Percentiles rank a stretch among this genome's conserved stretches.
Conservation (phyloP, 2,888 invertebrate species). For the Epinotia brunnichana region DNA sequence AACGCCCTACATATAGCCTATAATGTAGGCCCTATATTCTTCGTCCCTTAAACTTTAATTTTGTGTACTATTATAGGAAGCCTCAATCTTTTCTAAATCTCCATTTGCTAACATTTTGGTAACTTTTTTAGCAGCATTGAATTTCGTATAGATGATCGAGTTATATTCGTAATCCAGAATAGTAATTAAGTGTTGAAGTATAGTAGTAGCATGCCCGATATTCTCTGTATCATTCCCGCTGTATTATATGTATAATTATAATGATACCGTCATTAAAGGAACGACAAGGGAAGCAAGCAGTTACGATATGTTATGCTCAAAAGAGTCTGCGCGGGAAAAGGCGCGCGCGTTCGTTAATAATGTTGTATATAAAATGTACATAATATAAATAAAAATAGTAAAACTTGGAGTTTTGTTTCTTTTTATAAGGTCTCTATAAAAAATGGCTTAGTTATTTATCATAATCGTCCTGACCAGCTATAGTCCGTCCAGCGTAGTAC, state of each 20-base stretch:
- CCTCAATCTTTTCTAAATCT: neutral
- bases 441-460: too few relatives aligned
- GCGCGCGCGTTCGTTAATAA: conserved; percentile 68
- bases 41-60: neutral
- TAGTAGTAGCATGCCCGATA: conserved; percentile 66
- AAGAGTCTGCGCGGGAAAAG: conserved; percentile 63
- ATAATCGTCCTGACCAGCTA: too few relatives aligned
- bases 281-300: conserved; percentile 57
- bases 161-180: conserved; percentile 5
- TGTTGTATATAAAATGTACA: conserved; percentile 81
- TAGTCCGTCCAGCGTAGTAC: too few relatives aligned
- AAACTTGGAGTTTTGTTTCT: conserved; percentile 54
- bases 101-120: neutral
- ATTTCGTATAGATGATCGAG: conserved; percentile 25
- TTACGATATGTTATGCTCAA: conserved; percentile 64
- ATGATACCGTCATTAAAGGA: conserved; percentile 67
- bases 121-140: neutral
- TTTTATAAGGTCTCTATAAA: too few relatives aligned
- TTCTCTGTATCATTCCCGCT: conserved; percentile 75
- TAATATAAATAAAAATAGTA: conserved; percentile 79
- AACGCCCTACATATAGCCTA: neutral
- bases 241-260: conserved; percentile 70
- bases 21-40: too few relatives aligned
- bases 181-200: conserved; percentile 50
- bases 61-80: conserved; percentile 1